phyloP scores from a whole-genome alignment of 2,888 invertebrate species.

The Mesodorylaimus sp. region DNA sequence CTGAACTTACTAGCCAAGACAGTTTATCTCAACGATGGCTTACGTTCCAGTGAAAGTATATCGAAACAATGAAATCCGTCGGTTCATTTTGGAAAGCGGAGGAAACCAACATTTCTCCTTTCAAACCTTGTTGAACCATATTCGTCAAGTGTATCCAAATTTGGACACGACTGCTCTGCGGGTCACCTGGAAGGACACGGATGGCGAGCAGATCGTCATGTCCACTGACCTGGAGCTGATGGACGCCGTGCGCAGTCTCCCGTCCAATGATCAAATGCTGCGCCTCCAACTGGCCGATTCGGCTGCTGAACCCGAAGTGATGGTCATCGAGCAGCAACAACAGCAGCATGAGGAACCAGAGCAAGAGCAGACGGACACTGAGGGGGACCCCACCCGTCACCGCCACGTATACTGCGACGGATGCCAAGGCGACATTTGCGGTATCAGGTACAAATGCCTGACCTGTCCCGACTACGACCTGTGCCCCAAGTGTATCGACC shows the following conservation, averaged over 20 bases:
- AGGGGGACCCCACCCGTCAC: conserved; percentile 33
- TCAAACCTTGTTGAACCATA: no score
- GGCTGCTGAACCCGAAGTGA: conserved; percentile 2
- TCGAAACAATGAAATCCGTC: no score
- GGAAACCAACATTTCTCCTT: no score
- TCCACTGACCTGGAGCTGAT: conserved; percentile 48
- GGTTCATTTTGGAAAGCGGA: no score
- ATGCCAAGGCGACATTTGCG: conserved; percentile 43
- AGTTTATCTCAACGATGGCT: no score
- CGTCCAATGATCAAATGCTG: conserved; percentile 16
- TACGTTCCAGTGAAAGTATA: no score
- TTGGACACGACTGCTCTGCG: no score
- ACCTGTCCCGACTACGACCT: conserved; percentile 61
- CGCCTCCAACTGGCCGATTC: conserved; percentile 32
- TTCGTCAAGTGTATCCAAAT: no score
- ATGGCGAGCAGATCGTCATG: conserved; percentile 46
- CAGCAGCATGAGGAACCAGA: background rate
- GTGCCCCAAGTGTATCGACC: conserved; percentile 54
- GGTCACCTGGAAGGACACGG: no score
- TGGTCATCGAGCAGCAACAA: background rate
- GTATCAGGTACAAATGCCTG: conserved; percentile 65
- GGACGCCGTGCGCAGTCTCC: conserved; percentile 41
- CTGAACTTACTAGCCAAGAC: no score
- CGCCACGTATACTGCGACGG: conserved; percentile 50
- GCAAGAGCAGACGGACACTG: background rate